A percentile compares a stretch with the other conserved stretches of the same genome.
Evolutionary conservation across 1,140 invertebrate species (phyloP).

Genomic region (Pseudomyrmex flavicornis): DNA sequence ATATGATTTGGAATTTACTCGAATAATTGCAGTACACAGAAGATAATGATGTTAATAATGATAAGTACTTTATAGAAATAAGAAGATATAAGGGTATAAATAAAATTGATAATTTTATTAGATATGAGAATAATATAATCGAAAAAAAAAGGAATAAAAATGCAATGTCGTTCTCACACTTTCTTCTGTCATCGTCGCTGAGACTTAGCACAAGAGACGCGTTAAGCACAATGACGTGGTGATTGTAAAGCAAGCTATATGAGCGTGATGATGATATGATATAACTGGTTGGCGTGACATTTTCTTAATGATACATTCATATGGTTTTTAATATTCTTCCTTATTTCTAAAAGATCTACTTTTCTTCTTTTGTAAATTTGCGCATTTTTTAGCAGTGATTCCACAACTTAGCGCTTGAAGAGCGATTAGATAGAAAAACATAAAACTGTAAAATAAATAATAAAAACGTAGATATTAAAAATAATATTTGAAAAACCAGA

Average conservation of each 20-base stretch:
- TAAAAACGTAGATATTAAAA: constrained; percentile 9
- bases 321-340: constrained; percentile 3
- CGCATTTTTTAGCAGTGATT: constrained; percentile 5
- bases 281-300: constrained; percentile 55
- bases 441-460: too few relatives aligned
- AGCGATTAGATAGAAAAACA: neutral
- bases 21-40: neutral
- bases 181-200: constrained; percentile 41
- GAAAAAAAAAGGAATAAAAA: neutral
- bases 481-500: constrained; percentile 5
- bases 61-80: neutral
- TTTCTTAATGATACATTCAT: constrained; percentile 21
- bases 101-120: too few relatives aligned
- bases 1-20: constrained; percentile 9
- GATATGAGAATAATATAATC: neutral
- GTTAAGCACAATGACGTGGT: constrained; percentile 56
- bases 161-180: constrained; percentile 43
- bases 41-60: neutral
- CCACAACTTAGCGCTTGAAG: constrained; percentile 8
- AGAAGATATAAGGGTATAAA: neutral
- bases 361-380: neutral
- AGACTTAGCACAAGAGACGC: constrained; percentile 36
- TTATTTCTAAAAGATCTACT: neutral
- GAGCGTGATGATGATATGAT: constrained; percentile 48
- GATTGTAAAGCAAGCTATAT: constrained; percentile 48